phyloP scores from a whole-genome alignment of 2,113 vertebrate genomes.

The Thamnaconus septentrionalis region DNA sequence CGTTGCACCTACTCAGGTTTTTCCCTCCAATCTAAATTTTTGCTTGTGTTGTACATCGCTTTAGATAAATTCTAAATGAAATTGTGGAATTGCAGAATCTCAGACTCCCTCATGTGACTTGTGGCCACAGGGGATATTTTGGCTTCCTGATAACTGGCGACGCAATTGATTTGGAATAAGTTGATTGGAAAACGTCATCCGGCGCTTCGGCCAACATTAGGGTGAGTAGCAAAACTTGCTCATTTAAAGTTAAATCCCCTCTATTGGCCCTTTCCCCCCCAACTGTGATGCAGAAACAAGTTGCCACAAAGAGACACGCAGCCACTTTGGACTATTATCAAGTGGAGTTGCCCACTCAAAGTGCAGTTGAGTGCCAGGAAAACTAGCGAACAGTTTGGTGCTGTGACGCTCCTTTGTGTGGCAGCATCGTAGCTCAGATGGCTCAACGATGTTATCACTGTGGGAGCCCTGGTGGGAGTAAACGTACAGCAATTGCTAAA shows the following conservation, averaged over 20 bases:
- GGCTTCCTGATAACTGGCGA: too few species aligned
- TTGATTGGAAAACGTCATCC: too few species aligned
- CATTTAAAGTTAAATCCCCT: constrained; percentile 3
- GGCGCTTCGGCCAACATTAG: too few species aligned
- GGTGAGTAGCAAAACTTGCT: neutral
- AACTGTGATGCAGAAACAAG: constrained; percentile 25
- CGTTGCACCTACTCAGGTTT: too few species aligned
- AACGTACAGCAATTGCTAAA: constrained; percentile 45
- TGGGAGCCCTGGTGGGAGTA: constrained; percentile 59
- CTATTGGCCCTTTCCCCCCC: constrained; percentile 4
- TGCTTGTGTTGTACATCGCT: too few species aligned
- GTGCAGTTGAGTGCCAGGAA: constrained; percentile 48
- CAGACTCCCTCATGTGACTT: too few species aligned
- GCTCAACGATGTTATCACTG: constrained; percentile 40
- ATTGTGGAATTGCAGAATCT: too few species aligned
- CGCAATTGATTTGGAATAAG: too few species aligned
- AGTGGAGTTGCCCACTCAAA: constrained; percentile 60
- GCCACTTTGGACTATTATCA: constrained; percentile 56
- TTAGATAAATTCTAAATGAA: too few species aligned
- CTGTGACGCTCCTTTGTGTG: constrained; percentile 60
- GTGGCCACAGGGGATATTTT: too few species aligned
- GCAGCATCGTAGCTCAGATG: constrained; percentile 65
- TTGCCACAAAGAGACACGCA: constrained; percentile 51
- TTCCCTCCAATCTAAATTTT: too few species aligned
- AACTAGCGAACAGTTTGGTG: constrained; percentile 57